Conservation (phyloP, 2,113 vertebrate genomes). For the Anhinga rufa region DNA sequence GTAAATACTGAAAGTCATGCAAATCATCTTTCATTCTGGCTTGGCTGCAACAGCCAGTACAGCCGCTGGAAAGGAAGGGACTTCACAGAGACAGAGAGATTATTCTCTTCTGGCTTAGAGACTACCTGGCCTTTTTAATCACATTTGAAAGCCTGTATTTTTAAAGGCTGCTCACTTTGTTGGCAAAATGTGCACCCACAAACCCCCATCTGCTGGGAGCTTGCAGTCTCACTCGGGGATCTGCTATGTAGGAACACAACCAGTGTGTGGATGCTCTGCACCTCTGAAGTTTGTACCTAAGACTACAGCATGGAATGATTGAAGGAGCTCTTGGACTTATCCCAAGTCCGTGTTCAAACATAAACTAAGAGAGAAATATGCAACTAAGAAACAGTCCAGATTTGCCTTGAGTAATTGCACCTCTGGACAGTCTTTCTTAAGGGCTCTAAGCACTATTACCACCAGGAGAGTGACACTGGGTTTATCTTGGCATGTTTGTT, state of each 20-base stretch:
- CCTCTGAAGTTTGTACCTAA: not conserved
- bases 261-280: not conserved
- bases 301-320: not conserved
- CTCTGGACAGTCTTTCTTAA: not conserved
- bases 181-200: not conserved
- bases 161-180: not conserved
- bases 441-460: not conserved
- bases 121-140: slow-evolving; percentile 15
- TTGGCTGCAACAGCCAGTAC: not conserved
- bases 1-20: slow-evolving; percentile 58
- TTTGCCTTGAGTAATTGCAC: not conserved
- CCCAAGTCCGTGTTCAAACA: not conserved
- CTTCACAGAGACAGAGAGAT: slow-evolving; percentile 24
- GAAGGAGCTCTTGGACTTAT: not conserved
- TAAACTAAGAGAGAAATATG: not conserved
- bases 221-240: not conserved
- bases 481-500: not conserved
- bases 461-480: not conserved
- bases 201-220: not conserved
- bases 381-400: not conserved
- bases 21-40: slow-evolving; percentile 51
- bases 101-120: slow-evolving; percentile 5
- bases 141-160: not conserved
- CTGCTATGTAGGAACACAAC: not conserved
- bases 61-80: not conserved